Base-by-base conservation (phyloP, 2,113 vertebrate genomes). In the Columbina picui region DNA sequence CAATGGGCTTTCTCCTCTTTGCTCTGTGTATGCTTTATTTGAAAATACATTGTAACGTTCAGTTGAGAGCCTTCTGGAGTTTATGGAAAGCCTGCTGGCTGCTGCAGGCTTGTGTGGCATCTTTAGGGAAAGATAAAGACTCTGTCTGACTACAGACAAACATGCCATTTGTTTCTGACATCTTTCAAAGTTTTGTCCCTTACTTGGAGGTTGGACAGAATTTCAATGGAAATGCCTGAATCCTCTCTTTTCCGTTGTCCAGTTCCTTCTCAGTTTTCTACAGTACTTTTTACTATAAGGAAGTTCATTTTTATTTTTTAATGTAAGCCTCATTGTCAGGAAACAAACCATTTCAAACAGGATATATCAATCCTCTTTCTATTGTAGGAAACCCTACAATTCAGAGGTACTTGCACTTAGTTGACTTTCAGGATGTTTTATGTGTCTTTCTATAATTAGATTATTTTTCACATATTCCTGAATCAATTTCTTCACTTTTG, bases 1-100 rank as follows among this genome's bases (percentile, higher is more conserved):
- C 47, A 90, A 90, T 30, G 83, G 64, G 57, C 41, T 94, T 88
- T 84, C 76, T 92, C 19, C 45, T 84, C 80, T 90, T 86, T 94
- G 64, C 60, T 80, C 10, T 55, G 56, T 49, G 26, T 69, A n/a
- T 50, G 22, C 7, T 1, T 56, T 43, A 32, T 79, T 88, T 84
- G 45, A 61, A 77, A 94, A 77, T 20, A 53, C 19, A 30, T 80
- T 7, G 4, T 61, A 82, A 34, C 5, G 0, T 63, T 65, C 1
- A 2, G 26, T 29, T 65, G 71, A 88, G 78, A 85, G 30, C 45
- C 61, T 53, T 60, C 32, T 56, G 47, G 53, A 69, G 7, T 70
- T 63, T 70, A 1, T 5, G 41, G 76, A 65, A 59, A 64, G 53
- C 52, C 56, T 82, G 7, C 38, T 80, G 78, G 10, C 36, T 78